Percentiles rank a stretch among this genome's conserved stretches.
Conservation (phyloP, 2,113 vertebrate species). For the Trachemys scripta region DNA sequence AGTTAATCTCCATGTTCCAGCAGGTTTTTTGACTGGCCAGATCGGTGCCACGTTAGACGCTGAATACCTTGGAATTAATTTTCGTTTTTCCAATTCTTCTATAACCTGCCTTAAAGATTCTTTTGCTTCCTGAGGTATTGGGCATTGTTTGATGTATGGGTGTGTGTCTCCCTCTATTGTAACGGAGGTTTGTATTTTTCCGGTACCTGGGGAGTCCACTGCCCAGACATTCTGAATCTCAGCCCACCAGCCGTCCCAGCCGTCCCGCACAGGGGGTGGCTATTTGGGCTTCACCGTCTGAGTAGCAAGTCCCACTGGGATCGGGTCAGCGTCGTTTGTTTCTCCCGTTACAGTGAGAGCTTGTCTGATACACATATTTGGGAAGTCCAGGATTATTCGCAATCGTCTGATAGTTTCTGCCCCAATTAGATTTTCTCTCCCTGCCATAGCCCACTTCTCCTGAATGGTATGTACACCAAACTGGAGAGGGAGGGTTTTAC, state of each 20-base stretch:
- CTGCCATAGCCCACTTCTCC: not conserved
- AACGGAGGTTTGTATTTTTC: not conserved
- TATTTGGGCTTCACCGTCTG: not conserved
- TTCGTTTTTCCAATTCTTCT: not conserved
- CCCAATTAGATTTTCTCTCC: not conserved
- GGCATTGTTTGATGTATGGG: not conserved
- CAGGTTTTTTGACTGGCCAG: not conserved
- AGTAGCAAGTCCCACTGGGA: not conserved
- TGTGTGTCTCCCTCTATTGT: not conserved
- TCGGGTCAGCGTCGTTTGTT: rapidly evolving
- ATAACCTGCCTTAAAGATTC: not conserved
- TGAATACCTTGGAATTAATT: not conserved
- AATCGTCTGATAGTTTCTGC: not conserved
- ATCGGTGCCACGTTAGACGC: not conserved
- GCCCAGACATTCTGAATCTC: not conserved
- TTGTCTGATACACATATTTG: not conserved
- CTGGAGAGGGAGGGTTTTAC: not conserved
- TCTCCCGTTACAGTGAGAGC: not conserved
- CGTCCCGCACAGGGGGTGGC: rapidly evolving
- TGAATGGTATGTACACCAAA: not conserved
- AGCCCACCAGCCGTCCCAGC: not conserved
- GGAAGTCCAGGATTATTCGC: not conserved
- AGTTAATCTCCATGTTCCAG: not conserved
- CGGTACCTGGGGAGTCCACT: not conserved
- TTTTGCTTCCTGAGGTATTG: not conserved